Percentiles rank a stretch among this genome's conserved stretches.
Conservation (phyloP, 1,140 invertebrate species). For the Polyergus mexicanus region DNA sequence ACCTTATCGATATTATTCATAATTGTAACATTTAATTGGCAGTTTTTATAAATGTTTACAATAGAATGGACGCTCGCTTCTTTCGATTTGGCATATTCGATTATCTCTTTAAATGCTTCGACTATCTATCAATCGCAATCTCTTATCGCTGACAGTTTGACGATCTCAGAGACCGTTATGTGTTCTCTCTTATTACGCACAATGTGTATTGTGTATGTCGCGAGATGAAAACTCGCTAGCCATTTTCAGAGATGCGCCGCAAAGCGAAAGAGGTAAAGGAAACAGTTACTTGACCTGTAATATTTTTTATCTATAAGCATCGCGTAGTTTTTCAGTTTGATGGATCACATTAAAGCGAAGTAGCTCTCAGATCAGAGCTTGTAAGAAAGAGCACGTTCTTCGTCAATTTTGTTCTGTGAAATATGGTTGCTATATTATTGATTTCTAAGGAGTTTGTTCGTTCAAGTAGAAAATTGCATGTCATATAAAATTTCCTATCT, state of each 20-base stretch:
- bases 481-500: slow-evolving; percentile 40
- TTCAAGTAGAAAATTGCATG: slow-evolving; percentile 7
- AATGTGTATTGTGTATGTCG: slow-evolving; percentile 45
- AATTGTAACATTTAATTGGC: not conserved
- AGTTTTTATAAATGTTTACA: slow-evolving; percentile 13
- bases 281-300: slow-evolving; percentile 16
- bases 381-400: slow-evolving; percentile 8
- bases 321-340: not conserved
- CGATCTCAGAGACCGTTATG: slow-evolving; percentile 39
- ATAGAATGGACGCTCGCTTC: not conserved
- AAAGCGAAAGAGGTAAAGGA: not conserved
- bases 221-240: not conserved
- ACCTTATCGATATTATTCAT: not conserved
- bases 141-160: slow-evolving; percentile 1
- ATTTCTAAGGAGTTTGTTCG: slow-evolving; percentile 22
- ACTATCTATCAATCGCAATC: slow-evolving; percentile 38
- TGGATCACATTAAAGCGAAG: not conserved
- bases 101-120: slow-evolving; percentile 46
- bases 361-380: not conserved
- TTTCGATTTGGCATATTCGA: slow-evolving; percentile 12
- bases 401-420: slow-evolving; percentile 6
- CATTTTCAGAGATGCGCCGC: not conserved
- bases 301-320: slow-evolving; percentile 10
- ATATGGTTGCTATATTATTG: slow-evolving; percentile 26
- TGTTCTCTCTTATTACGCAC: slow-evolving; percentile 52